Evolutionary conservation across 1,140 invertebrate genomes (phyloP).

Genomic region (Ostrea edulis): DNA sequence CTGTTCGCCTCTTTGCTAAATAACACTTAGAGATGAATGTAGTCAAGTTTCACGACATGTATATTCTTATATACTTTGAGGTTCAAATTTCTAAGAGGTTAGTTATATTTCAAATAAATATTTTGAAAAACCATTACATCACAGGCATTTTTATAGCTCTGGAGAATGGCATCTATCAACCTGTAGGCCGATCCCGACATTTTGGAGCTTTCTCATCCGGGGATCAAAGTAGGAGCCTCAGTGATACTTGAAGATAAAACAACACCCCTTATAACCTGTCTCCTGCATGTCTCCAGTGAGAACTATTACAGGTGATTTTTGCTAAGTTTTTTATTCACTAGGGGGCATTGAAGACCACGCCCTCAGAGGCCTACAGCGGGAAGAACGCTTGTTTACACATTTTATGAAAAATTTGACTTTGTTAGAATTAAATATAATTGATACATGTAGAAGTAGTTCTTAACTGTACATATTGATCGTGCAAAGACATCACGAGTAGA

Average conservation of each 20-base stretch:
- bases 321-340: slow-evolving; percentile 5
- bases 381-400: slow-evolving; percentile 7
- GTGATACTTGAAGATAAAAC: slow-evolving; percentile 39
- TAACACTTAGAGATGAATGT: slow-evolving; percentile 37
- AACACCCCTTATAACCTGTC: slow-evolving; percentile 36
- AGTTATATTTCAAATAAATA: slow-evolving; percentile 40
- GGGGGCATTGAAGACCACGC: background rate
- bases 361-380: background rate
- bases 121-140: slow-evolving; percentile 39
- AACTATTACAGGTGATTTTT: slow-evolving; percentile 28
- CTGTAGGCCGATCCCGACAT: slow-evolving; percentile 37
- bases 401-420: too few relatives aligned
- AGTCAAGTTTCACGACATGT: slow-evolving; percentile 38
- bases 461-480: background rate
- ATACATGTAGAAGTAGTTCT: background rate
- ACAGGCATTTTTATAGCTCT: slow-evolving; percentile 36
- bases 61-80: slow-evolving; percentile 38
- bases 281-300: slow-evolving; percentile 29
- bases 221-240: slow-evolving; percentile 31
- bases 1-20: slow-evolving; percentile 31
- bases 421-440: too few relatives aligned
- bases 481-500: too few relatives aligned
- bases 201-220: slow-evolving; percentile 35
- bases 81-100: slow-evolving; percentile 37
- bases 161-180: slow-evolving; percentile 38